Base-by-base conservation (phyloP, 1,140 invertebrate genomes). In the Achatina immaculata region DNA sequence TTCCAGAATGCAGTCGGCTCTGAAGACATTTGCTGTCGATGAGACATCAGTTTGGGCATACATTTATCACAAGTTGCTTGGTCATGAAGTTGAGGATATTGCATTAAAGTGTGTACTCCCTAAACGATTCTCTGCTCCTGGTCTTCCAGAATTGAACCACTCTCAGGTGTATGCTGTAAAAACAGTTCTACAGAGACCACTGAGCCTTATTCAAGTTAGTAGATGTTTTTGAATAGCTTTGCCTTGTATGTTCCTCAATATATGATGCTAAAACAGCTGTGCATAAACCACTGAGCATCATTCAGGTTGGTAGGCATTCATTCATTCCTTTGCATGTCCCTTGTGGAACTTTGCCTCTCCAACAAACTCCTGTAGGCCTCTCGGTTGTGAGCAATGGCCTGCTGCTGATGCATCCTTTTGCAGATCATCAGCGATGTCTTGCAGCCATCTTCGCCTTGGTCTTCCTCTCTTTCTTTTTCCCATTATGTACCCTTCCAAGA, bases 121-220 rank as follows among this genome's bases (percentile, higher is more conserved):
- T 0, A 99, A 99, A 90, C 95, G 99, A 84, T 99, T 99, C 88
- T 98, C 96, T 76, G 98, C 98, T 0, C 97, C 98, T 0, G 98
- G 99, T 90, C 91, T 99, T 71, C 99, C 99, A 0, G 98, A 99
- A 89, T 93, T 99, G 9, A 99, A 99, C 92, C 94, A 97, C 82
- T 99, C 97, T 0, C 97, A 98, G 93, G 97, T 99, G 0, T 99
- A 98, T 92, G 99, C 99, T n/a, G 98, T 99, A 0, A 99, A 99
- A 89, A 98, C 99, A 89, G 98, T 98, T 0, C 93, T 99, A 0
- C 98, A 99, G 90, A 93, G 98, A n/a, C 98, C 98, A 0, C 91
- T 99, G 9, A 98, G 96, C 34, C 91, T 99, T 0, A 99, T 99
- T 88, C 99, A 99, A 93, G 97, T 93, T 83, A 24, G 43, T n/a